Evolutionary conservation across 2,113 vertebrate species (phyloP).

Genomic region (Trachemys scripta): DNA sequence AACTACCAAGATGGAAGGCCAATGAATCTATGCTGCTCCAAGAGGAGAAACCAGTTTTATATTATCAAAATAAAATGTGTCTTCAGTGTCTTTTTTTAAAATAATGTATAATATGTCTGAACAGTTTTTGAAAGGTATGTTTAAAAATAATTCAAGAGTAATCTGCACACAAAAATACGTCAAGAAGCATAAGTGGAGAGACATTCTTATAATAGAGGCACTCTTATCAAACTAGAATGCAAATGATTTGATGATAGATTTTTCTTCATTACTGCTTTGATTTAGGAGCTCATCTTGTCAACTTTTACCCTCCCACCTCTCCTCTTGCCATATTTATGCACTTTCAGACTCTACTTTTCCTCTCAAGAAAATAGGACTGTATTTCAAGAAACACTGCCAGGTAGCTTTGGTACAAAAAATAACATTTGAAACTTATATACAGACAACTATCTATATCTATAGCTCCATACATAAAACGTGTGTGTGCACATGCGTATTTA

Average conservation of each 20-base stretch:
- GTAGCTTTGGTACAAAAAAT: not conserved
- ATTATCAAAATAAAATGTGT: not conserved
- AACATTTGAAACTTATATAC: not conserved
- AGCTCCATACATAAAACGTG: not conserved
- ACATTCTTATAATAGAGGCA: slow-evolving; percentile 20
- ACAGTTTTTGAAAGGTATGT: not conserved
- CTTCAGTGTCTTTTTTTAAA: not conserved
- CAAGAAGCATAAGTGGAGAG: not conserved
- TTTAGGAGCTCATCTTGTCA: slow-evolving; percentile 50
- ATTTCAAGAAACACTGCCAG: not conserved
- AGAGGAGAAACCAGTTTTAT: not conserved
- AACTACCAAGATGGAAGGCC: not conserved
- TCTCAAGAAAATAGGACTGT: not conserved
- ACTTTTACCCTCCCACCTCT: not conserved
- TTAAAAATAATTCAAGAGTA: not conserved
- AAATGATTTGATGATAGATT: slow-evolving; percentile 39
- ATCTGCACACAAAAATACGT: not conserved
- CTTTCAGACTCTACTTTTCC: not conserved
- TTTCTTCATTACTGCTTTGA: slow-evolving; percentile 14
- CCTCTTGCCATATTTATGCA: slow-evolving; percentile 8
- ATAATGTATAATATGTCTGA: accelerated
- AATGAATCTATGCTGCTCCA: not conserved
- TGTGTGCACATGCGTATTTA: not conserved
- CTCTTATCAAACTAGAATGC: slow-evolving; percentile 9
- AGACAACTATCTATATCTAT: not conserved